Evolutionary conservation across 2,797 vertebrate genomes (phyloP).

Genomic region (Molothrus aeneus): DNA sequence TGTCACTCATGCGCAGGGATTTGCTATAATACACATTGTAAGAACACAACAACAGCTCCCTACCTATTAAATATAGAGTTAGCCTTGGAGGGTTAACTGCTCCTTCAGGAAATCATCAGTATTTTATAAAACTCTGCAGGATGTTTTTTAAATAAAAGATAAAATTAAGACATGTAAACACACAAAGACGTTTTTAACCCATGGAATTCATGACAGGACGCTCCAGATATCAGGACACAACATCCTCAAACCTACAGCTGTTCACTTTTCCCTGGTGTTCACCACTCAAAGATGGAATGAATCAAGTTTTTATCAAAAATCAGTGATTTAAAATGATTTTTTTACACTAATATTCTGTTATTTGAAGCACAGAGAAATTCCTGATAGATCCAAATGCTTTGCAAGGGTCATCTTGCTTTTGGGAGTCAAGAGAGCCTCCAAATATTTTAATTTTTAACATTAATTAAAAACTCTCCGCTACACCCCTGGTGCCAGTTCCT

Average conservation of each 20-base stretch:
- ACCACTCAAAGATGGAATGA: not conserved
- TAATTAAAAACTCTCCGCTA: not conserved
- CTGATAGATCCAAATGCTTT: not conserved
- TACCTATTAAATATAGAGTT: not conserved
- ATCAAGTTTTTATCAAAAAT: not conserved
- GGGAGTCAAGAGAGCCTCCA: conserved; percentile 17
- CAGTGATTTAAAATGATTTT: not conserved
- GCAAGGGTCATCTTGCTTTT: conserved; percentile 22
- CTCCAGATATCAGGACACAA: not conserved
- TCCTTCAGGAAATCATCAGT: conserved; percentile 45
- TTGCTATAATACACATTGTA: conserved; percentile 46
- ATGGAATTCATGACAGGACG: not conserved
- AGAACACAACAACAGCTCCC: conserved; percentile 33
- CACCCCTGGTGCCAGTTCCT: not conserved
- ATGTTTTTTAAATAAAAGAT: not conserved
- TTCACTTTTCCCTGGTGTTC: not conserved
- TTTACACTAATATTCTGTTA: not conserved
- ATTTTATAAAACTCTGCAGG: not conserved
- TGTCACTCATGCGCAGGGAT: conserved; percentile 38
- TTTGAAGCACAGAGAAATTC: conserved; percentile 39
- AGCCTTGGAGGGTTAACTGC: conserved; percentile 27
- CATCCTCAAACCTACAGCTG: not conserved
- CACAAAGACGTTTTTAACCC: not conserved
- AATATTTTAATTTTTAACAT: not conserved
- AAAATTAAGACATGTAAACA: conserved; percentile 29